Evolutionary conservation across 1,140 invertebrate genomes (phyloP), one percentile per base, ranked within the genome.

Genomic region (Mizuhopecten yessoensis): DNA sequence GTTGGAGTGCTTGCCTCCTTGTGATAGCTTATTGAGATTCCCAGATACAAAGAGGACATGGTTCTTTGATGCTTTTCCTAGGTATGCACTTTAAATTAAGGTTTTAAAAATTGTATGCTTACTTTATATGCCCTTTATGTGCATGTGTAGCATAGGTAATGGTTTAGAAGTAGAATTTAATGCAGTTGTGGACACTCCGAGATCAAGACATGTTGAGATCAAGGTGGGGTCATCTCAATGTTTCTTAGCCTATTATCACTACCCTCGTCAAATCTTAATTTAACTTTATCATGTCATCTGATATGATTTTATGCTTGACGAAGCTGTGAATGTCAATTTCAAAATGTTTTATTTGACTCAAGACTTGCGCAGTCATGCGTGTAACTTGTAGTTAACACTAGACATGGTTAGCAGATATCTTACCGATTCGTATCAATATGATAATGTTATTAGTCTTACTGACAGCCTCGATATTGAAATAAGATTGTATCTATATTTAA

Each of bases 21-120:
- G n/a, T n/a, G n/a, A n/a, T n/a, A n/a, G n/a, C n/a, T n/a, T n/a
- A n/a, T n/a, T n/a, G n/a, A n/a, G n/a, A 75, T 99, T 99, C 97
- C 99, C 99, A 33, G 99, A 99, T 95, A 99, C 99, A 87, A 99
- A 99, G 96, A 97, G 99, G 96, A 99, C 99, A 29, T 99, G 99
- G 99, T 99, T 99, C 97, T 99, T 99, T 97, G 99, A 99, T 97
- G 99, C 98, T 93, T 99, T 99, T 97, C 99, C 99, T 94, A 99
- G 99, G 99, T 99, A 97, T 97, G 95, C 57, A 17, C 15, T 29
- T 3, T 75, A 75, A 7, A 39, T 39, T 39, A 13, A 39, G 5
- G 13, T 39, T 39, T 5, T 39, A 39, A 39, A 7, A 39, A 39
- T 39, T 39, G 36, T 13, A 39, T n/a, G n/a, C n/a, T n/a, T n/a